phyloP scores from a whole-genome alignment of 2,113 vertebrate species.

The Cynopterus brachyotis region DNA sequence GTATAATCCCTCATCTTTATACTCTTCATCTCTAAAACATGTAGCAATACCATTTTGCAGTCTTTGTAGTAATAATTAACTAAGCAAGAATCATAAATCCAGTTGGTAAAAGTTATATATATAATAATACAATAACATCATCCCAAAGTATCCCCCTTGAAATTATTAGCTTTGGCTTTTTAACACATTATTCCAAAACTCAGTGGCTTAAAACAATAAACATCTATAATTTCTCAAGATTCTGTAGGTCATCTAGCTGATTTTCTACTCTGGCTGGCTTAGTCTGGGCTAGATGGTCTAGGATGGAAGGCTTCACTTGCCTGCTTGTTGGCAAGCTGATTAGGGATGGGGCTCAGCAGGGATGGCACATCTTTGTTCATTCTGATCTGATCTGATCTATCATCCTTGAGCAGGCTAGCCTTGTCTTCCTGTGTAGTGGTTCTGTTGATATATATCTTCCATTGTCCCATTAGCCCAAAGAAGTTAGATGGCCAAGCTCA shows the following conservation, averaged over 20 bases:
- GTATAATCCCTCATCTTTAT: background rate
- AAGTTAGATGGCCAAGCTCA: background rate
- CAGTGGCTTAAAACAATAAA: background rate
- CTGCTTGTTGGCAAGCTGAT: background rate
- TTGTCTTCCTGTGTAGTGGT: background rate
- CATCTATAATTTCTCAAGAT: background rate
- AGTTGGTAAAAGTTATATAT: background rate
- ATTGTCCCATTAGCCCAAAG: background rate
- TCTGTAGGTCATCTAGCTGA: background rate
- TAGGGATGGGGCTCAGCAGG: background rate
- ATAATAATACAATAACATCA: background rate
- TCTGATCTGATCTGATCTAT: background rate
- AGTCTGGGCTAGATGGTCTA: background rate
- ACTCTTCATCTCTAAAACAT: background rate
- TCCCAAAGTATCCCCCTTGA: background rate
- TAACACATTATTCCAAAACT: background rate
- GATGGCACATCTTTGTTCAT: background rate
- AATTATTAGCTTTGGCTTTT: slow-evolving; percentile 3
- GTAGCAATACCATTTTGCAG: background rate
- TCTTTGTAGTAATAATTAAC: slow-evolving; percentile 39
- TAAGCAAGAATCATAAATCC: slow-evolving; percentile 1
- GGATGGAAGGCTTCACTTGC: background rate
- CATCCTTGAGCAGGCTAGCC: background rate
- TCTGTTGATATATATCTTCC: background rate
- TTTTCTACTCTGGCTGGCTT: background rate